Base-by-base conservation (phyloP, 2,888 invertebrate species). In the Acleris emargana region DNA sequence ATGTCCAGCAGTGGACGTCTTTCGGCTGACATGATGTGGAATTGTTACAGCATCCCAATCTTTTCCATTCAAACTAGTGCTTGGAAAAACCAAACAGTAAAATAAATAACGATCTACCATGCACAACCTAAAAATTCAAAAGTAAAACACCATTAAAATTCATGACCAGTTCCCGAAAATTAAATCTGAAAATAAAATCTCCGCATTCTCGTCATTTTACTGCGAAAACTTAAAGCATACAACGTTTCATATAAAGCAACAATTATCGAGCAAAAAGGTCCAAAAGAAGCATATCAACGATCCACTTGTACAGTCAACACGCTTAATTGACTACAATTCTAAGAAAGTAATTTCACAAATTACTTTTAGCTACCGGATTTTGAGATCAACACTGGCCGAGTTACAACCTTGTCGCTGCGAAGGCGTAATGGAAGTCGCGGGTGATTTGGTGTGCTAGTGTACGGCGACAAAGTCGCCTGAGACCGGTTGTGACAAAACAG, bases 341-440 rank as follows among this genome's bases (percentile, higher is more conserved):
- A 83, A 87, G 92, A 92, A 92, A 83, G 87, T 90, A 91, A 92
- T 93, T 93, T 93, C 92, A 92, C 93, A 91, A 93, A 93, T 93
- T 93, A 88, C 88, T 90, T 88, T 86, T 77, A 78, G 92, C 93
- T 92, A 93, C 93, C 83, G 91, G 87, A 88, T 83, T 91, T 87
- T 77, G 70, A 86, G 86, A 88, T 86, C 86, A 79, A 83, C 86
- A 81, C 82, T 78, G 78, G 78, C 78, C 76, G 73, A 70, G 58
- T 75, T 83, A 67, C 68, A 72, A 86, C 89, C 64, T 58, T 90
- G 80, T 86, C 87, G 25, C 58, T 77, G 18, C 82, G 67, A 77
- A 58, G 9, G 2, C 6, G 3, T 9, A n/a, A 22, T 20, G 16
- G 25, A 25, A 53, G 50, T 42, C 62, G 42, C 22, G 32, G 32